These are phyloP conservation scores for Pterocles orientalis DNA, from an alignment of 2,113 vertebrate species.

Conservation along the genomic window DNA sequence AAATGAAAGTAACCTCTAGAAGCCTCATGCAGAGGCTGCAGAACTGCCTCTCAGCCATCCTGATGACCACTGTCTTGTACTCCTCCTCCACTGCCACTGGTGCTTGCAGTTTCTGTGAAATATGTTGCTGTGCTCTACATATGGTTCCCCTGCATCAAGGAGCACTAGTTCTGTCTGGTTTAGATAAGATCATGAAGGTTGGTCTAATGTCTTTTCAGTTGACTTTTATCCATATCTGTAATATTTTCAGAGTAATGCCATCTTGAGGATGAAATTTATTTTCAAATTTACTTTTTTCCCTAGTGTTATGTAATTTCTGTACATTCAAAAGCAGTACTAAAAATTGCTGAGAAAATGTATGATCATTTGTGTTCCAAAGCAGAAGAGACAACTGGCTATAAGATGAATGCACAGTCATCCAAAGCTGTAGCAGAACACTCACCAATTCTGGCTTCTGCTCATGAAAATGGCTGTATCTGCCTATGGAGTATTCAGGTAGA, in stretches of 20 bases:
- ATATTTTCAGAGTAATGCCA: not conserved
- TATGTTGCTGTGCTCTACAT: not conserved
- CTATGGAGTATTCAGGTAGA: constrained; percentile 73
- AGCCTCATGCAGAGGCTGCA: not conserved
- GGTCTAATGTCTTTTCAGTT: not conserved
- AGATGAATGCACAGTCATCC: not conserved
- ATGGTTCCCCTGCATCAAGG: not conserved
- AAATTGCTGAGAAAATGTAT: not conserved
- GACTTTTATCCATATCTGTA: not conserved
- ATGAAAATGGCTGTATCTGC: constrained; percentile 72
- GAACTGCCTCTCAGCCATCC: not conserved
- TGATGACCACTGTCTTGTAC: not conserved
- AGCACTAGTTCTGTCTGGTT: not conserved
- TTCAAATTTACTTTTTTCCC: not conserved
- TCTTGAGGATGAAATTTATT: not conserved
- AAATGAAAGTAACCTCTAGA: not conserved
- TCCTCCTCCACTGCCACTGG: not conserved
- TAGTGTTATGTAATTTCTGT: not conserved
- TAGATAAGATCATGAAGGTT: not conserved
- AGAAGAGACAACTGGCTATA: not conserved
- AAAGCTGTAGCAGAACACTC: not conserved
- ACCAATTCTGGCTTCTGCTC: constrained; percentile 71
- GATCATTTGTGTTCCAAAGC: constrained; percentile 17
- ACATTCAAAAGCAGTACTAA: not conserved
- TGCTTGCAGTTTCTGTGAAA: not conserved